phyloP scores from a whole-genome alignment of 2,888 invertebrate species.

The Platypus cylindrus region DNA sequence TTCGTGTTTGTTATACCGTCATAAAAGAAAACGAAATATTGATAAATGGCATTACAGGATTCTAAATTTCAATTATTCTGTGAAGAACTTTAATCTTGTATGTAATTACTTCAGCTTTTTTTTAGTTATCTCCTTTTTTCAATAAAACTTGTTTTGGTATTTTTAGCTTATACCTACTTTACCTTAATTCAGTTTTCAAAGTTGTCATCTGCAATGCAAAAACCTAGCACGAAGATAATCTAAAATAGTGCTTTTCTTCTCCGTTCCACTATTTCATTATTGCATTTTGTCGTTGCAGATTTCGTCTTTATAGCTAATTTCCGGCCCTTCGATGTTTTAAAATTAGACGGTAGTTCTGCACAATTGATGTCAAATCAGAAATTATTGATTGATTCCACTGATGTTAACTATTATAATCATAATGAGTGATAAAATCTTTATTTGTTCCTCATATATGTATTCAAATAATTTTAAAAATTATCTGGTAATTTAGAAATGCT shows the following conservation, averaged over 20 bases:
- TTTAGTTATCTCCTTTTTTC: background rate
- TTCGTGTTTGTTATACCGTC: too few species aligned
- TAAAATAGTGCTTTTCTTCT: conserved; percentile 12
- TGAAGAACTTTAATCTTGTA: background rate
- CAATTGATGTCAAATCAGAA: conserved; percentile 8
- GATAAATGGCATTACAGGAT: background rate
- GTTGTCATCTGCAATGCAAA: conserved; percentile 12
- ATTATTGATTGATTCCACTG: too few species aligned
- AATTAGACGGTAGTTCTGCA: conserved; percentile 10
- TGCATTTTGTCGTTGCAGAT: conserved; percentile 11
- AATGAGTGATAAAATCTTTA: too few species aligned
- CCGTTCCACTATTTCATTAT: conserved; percentile 10
- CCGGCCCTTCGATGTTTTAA: conserved; percentile 10
- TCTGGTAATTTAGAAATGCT: too few species aligned
- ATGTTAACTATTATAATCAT: too few species aligned
- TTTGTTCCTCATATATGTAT: too few species aligned
- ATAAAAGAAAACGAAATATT: conserved; percentile 1
- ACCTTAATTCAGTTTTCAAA: conserved; percentile 12
- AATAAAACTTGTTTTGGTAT: background rate
- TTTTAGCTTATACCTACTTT: conserved; percentile 1
- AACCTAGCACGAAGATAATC: conserved; percentile 9
- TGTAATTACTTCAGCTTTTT: background rate
- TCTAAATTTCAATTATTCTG: background rate
- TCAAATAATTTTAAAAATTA: too few species aligned
- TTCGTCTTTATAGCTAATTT: conserved; percentile 13